Evolutionary conservation across 2,113 vertebrate species (phyloP).

Genomic region (Bambusicola thoracicus): DNA sequence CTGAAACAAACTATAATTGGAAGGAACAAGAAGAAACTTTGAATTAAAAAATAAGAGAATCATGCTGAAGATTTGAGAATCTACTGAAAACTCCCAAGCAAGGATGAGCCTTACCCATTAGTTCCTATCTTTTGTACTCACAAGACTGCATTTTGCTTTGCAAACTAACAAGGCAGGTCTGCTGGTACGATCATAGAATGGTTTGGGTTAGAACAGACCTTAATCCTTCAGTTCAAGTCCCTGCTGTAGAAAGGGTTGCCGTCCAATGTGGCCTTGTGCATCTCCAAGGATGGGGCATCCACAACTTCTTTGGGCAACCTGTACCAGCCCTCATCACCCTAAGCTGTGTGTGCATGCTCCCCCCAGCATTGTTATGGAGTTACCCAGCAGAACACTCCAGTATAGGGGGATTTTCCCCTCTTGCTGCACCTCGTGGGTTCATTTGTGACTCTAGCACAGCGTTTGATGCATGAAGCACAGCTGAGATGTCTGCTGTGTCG

Average conservation of each 20-base stretch:
- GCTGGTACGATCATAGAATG: too few species aligned
- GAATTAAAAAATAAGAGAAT: not conserved
- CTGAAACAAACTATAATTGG: not conserved
- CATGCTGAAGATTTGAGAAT: not conserved
- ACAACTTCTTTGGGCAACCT: too few species aligned
- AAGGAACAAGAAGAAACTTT: not conserved
- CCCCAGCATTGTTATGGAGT: not conserved
- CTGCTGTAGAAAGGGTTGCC: too few species aligned
- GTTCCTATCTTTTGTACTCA: not conserved
- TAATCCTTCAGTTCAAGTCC: too few species aligned
- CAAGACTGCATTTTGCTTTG: not conserved
- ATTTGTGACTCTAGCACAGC: accelerated
- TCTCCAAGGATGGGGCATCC: too few species aligned
- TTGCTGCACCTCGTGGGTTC: not conserved
- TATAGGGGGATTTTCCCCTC: not conserved
- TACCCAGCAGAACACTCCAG: not conserved
- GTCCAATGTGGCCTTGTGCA: too few species aligned
- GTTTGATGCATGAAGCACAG: not conserved
- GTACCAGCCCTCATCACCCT: accelerated
- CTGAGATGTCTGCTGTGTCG: not conserved
- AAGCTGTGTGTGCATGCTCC: not conserved
- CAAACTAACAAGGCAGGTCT: not conserved
- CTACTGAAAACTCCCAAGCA: not conserved
- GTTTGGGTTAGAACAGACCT: too few species aligned
- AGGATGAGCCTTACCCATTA: not conserved